phyloP scores from a whole-genome alignment of 1,140 invertebrate genomes.

The Apis mellifera region Amel_HAv3.1 CM009939.2:6240001-6240500 shows the following conservation, averaged over 20 bases:
- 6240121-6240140: too few species aligned
- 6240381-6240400: conserved; percentile 15
- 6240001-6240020: too few species aligned
- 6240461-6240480: conserved; percentile 16
- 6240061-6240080: too few species aligned
- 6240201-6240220: too few species aligned
- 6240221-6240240: too few species aligned
- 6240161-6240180: too few species aligned
- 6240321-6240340: conserved; percentile 36
- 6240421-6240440: conserved; percentile 23
- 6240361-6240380: background rate
- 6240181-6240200: too few species aligned
- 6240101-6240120: too few species aligned
- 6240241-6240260: background rate
- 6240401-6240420: background rate
- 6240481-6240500: background rate
- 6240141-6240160: too few species aligned
- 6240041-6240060: background rate
- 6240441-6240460: conserved; percentile 34
- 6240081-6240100: too few species aligned
- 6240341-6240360: conserved; percentile 18
- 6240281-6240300: conserved; percentile 3
- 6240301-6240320: conserved; percentile 34
- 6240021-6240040: background rate
- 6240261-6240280: background rate